Conservation (phyloP, 2,797 vertebrate species). For the Sebastes oblongus region DNA sequence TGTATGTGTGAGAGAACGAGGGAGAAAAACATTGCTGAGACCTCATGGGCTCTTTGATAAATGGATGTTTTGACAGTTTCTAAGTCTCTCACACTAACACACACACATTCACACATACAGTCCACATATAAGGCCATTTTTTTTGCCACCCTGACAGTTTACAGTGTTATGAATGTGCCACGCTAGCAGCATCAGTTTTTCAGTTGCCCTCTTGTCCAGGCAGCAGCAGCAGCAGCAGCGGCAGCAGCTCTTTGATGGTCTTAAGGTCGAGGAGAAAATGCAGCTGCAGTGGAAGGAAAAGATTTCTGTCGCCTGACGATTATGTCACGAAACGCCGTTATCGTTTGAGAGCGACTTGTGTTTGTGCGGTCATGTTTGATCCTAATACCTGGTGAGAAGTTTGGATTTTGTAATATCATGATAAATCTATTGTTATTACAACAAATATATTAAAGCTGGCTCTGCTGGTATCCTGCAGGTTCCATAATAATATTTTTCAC, state of each 20-base stretch:
- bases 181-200: constrained; percentile 39
- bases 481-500: constrained; percentile 19
- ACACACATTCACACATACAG: constrained; percentile 13
- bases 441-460: background rate
- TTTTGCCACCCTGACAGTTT: constrained; percentile 47
- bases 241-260: constrained; percentile 39
- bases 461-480: constrained; percentile 5
- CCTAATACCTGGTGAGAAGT: background rate
- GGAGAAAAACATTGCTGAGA: constrained; percentile 16
- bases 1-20: background rate
- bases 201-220: constrained; percentile 22
- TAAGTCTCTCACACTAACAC: constrained; percentile 12
- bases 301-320: background rate
- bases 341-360: background rate
- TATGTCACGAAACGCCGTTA: constrained; percentile 11
- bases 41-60: constrained; percentile 61
- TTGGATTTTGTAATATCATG: constrained; percentile 10
- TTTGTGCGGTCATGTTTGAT: background rate
- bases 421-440: constrained; percentile 19
- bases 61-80: constrained; percentile 61
- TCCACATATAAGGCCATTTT: constrained; percentile 34
- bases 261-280: constrained; percentile 34
- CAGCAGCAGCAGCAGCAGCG: background rate
- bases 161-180: constrained; percentile 43
- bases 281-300: constrained; percentile 15